A percentile compares a stretch with the other conserved stretches of the same genome.
phyloP scores from a whole-genome alignment of 2,888 invertebrate genomes.

The Drosophila putrida region DNA sequence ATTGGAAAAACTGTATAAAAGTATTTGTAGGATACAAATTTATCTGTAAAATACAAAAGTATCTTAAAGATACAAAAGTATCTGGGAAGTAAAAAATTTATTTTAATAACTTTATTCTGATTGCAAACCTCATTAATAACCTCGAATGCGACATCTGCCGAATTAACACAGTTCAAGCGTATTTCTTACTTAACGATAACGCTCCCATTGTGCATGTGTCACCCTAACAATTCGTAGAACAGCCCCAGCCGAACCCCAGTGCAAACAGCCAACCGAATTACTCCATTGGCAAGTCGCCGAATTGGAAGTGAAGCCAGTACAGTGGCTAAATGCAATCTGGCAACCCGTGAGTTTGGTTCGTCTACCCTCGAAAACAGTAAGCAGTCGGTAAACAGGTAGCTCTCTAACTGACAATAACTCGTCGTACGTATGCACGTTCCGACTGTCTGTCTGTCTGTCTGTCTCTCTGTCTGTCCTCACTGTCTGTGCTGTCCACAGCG shows the following conservation, averaged over 20 bases:
- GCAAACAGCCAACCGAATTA: conserved; percentile 39
- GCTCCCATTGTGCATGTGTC: neutral
- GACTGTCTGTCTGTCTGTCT: conserved; percentile 49
- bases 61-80: no score
- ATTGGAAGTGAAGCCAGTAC: conserved; percentile 27
- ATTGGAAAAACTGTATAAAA: no score
- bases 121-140: neutral
- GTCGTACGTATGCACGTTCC: conserved; percentile 79
- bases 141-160: neutral
- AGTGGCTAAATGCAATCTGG: conserved; percentile 63
- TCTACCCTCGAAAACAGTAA: conserved; percentile 72
- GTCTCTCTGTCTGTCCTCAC: conserved; percentile 40
- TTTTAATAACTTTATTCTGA: neutral
- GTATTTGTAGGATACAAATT: no score
- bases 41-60: no score
- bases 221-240: conserved; percentile 11
- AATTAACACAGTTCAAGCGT: neutral
- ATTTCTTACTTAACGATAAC: conserved; percentile 1
- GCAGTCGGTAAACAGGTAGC: conserved; percentile 81
- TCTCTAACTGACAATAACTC: conserved; percentile 81
- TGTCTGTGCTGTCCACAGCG: conserved; percentile 60
- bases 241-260: conserved; percentile 2
- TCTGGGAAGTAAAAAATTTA: no score
- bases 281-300: conserved; percentile 19
- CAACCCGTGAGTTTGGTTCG: conserved; percentile 54